Evolutionary conservation across 2,113 vertebrate genomes (phyloP).

Genomic region (Arizona elegans): DNA sequence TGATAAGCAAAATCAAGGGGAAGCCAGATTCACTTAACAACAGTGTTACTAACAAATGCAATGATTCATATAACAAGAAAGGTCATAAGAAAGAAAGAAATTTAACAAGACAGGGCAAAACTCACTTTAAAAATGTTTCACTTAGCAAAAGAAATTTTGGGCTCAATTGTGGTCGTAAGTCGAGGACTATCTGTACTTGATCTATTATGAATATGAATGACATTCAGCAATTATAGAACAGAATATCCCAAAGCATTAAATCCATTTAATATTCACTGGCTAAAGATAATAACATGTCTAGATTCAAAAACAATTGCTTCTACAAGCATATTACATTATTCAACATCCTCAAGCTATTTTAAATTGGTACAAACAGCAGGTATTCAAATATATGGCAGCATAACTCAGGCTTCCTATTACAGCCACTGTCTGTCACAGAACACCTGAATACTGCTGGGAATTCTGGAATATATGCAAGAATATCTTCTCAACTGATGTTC

Average conservation of each 20-base stretch:
- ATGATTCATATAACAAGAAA: neutral
- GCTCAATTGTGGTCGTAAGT: neutral
- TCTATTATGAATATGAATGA: neutral
- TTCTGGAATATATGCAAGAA: neutral
- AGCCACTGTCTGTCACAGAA: neutral
- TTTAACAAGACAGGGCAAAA: neutral
- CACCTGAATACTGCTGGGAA: neutral
- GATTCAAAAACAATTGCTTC: neutral
- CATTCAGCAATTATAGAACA: neutral
- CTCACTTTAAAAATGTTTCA: neutral
- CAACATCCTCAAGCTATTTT: neutral
- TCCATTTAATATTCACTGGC: neutral
- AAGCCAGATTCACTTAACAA: neutral
- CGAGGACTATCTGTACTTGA: neutral
- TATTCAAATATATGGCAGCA: neutral
- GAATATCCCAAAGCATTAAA: neutral
- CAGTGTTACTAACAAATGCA: neutral
- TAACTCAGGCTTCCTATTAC: neutral
- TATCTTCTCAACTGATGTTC: neutral
- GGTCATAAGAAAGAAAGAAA: neutral
- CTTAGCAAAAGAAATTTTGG: neutral
- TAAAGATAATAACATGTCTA: neutral
- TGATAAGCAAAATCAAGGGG: neutral
- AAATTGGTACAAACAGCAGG: neutral
- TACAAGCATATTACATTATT: neutral